phyloP scores from a whole-genome alignment of 2,888 invertebrate genomes.

The Pristionchus exspectatus region DNA sequence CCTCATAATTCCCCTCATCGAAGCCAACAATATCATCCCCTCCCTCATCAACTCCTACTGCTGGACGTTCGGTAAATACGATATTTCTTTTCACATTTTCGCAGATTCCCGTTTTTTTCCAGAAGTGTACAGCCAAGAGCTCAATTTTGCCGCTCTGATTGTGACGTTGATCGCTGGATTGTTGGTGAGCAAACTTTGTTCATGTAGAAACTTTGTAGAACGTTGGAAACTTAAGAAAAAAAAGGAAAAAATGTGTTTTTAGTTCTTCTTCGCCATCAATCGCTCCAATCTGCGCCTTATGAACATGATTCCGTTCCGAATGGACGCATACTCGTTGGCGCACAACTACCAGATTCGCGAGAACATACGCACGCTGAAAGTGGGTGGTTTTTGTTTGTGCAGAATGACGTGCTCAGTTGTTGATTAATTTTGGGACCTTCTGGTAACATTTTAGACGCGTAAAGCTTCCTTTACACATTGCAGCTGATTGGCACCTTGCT shows the following conservation, averaged over 20 bases:
- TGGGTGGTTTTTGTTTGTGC: background rate
- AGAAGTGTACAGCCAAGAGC: background rate
- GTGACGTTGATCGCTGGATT: background rate
- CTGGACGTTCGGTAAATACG: slow-evolving; percentile 5
- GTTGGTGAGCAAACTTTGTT: background rate
- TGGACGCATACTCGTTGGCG: background rate
- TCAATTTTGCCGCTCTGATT: background rate
- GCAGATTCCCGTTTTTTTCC: too few species aligned
- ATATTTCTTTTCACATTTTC: background rate
- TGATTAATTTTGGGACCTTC: background rate
- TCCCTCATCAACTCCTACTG: background rate
- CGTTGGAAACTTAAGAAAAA: too few species aligned
- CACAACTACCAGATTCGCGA: slow-evolving; percentile 31
- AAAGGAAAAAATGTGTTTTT: background rate
- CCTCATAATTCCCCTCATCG: background rate
- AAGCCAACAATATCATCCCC: slow-evolving; percentile 1
- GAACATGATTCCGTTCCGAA: background rate
- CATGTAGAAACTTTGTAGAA: too few species aligned
- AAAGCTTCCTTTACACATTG: background rate
- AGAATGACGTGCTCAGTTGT: too few species aligned
- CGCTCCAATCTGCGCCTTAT: background rate
- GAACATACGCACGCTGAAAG: slow-evolving; percentile 15
- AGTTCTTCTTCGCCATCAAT: background rate
- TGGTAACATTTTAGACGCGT: background rate
- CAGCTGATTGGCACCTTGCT: slow-evolving; percentile 15